A percentile compares a stretch with the other conserved stretches of the same genome.
phyloP scores from a whole-genome alignment of 1,140 invertebrate genomes.

The Dendrolimus punctatus region DNA sequence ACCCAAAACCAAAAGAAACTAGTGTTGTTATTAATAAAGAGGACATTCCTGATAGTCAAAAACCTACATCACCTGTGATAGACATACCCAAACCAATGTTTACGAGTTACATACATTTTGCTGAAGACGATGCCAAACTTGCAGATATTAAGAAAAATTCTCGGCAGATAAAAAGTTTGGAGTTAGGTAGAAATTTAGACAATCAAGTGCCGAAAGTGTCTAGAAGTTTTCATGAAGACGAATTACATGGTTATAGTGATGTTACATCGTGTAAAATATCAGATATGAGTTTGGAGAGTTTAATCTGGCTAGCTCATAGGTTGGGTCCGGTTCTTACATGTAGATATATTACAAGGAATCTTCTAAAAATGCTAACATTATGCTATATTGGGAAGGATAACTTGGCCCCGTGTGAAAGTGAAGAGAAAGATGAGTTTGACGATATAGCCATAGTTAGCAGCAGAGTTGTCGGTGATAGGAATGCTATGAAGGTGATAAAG shows the following conservation, averaged over 20 bases:
- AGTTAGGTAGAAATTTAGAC: conserved; percentile 17
- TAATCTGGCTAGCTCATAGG: conserved; percentile 93
- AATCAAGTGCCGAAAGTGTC: conserved; percentile 5
- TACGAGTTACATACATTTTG: conserved; percentile 59
- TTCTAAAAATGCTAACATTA: conserved; percentile 93
- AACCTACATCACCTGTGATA: conserved; percentile 49
- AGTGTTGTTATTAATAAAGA: conserved; percentile 24
- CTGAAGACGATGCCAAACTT: conserved; percentile 38
- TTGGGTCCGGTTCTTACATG: conserved; percentile 96
- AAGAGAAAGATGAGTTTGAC: conserved; percentile 65
- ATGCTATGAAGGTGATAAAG: conserved; percentile 88
- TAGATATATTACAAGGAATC: conserved; percentile 90
- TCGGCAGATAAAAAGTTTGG: conserved; percentile 26
- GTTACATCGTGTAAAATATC: conserved; percentile 79
- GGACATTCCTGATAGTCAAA: conserved; percentile 20
- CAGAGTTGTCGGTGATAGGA: conserved; percentile 83
- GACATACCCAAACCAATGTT: conserved; percentile 63
- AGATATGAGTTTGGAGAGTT: conserved; percentile 92
- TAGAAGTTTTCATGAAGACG: conserved; percentile 24
- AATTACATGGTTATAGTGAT: conserved; percentile 21
- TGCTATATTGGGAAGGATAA: conserved; percentile 94
- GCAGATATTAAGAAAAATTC: conserved; percentile 65
- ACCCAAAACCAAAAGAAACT: conserved; percentile 21
- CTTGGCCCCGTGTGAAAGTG: conserved; percentile 69
- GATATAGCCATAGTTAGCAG: conserved; percentile 74